Evolutionary conservation across 2,888 invertebrate genomes (phyloP).

Genomic region (Luffia ferchaultella): DNA sequence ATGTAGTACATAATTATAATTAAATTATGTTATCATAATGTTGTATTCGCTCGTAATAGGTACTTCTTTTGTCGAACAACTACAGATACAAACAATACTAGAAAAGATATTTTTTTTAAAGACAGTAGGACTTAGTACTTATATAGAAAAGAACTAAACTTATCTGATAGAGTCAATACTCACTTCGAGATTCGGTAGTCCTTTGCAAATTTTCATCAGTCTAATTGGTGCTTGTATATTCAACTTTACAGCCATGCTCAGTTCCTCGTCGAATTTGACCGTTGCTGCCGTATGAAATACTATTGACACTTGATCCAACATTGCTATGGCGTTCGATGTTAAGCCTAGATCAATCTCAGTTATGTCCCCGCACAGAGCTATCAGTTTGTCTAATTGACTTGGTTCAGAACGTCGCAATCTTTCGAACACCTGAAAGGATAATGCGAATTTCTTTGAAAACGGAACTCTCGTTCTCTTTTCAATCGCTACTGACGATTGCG

Average conservation of each 20-base stretch:
- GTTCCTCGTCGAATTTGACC: constrained; percentile 80
- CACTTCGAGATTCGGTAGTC: constrained; percentile 74
- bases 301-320: constrained; percentile 69
- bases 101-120: too few relatives aligned
- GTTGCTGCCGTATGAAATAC: constrained; percentile 88
- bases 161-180: too few relatives aligned
- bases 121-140: too few relatives aligned
- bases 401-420: constrained; percentile 63
- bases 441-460: too few relatives aligned
- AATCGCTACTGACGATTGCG: too few relatives aligned
- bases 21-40: too few relatives aligned
- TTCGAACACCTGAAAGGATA: constrained; percentile 64
- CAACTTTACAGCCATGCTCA: constrained; percentile 76
- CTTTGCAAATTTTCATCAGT: constrained; percentile 74
- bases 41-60: too few relatives aligned
- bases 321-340: constrained; percentile 51
- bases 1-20: too few relatives aligned
- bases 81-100: too few relatives aligned
- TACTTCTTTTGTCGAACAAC: too few relatives aligned
- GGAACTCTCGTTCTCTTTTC: too few relatives aligned
- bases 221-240: constrained; percentile 78
- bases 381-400: constrained; percentile 68
- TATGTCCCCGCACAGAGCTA: constrained; percentile 71
- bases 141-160: too few relatives aligned
- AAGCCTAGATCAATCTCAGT: constrained; percentile 67